Conservation (phyloP, 2,113 vertebrate genomes). For the Gadus chalcogrammus region DNA sequence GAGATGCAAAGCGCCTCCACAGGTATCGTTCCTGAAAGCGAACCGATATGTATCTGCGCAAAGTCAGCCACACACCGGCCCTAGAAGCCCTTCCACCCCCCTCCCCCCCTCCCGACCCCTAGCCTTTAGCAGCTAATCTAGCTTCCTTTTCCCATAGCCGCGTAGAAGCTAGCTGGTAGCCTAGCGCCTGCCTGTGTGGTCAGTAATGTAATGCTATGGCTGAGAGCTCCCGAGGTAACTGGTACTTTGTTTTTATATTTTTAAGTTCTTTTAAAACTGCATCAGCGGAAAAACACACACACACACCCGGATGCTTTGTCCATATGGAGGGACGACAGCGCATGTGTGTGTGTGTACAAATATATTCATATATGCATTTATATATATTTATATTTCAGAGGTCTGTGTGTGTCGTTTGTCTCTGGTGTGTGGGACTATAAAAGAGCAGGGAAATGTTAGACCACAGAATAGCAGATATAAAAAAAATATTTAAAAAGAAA, state of each 20-base stretch:
- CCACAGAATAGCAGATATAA: constrained; percentile 32
- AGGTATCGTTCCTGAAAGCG: constrained; percentile 43
- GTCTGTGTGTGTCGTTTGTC: constrained; percentile 48
- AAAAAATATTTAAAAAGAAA: constrained; percentile 6
- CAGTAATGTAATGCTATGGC: constrained; percentile 61
- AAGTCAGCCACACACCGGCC: constrained; percentile 42
- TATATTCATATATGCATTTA: constrained; percentile 19
- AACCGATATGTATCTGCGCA: constrained; percentile 46
- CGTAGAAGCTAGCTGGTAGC: background rate
- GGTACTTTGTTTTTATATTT: constrained; percentile 34
- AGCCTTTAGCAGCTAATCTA: too few relatives aligned
- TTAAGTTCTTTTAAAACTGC: constrained; percentile 45
- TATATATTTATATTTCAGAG: constrained; percentile 11
- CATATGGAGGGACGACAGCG: constrained; percentile 16
- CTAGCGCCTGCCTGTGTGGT: constrained; percentile 39
- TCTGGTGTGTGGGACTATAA: constrained; percentile 61
- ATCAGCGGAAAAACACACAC: constrained; percentile 36
- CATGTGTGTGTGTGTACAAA: constrained; percentile 36
- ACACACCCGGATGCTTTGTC: constrained; percentile 6
- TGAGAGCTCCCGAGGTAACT: constrained; percentile 70
- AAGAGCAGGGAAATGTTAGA: constrained; percentile 47
- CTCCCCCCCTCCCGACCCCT: background rate
- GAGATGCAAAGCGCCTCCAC: constrained; percentile 42
- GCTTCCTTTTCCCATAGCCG: background rate
- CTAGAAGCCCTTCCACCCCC: constrained; percentile 16